A percentile compares a stretch with the other conserved stretches of the same genome.
These are phyloP conservation scores for Archaeoteleia sp. DNA, from an alignment of 2,888 invertebrate species.

Conservation along the genomic window DNA sequence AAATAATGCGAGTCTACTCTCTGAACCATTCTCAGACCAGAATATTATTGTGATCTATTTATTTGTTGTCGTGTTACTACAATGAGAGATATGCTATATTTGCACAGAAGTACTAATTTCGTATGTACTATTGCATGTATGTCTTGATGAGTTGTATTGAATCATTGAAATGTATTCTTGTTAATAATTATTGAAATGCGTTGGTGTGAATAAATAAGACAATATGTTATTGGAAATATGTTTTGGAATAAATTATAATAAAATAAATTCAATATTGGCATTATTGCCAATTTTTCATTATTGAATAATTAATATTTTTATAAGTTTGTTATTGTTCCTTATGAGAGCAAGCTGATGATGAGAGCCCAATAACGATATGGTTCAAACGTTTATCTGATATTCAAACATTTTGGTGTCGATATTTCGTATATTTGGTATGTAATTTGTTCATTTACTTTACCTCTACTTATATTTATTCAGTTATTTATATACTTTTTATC, in stretches of 20 bases:
- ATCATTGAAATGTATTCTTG: no score
- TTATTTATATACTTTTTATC: no score
- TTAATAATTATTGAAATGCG: neutral
- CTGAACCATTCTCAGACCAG: constrained; percentile 12
- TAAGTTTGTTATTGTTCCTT: neutral
- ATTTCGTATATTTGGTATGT: no score
- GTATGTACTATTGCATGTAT: no score
- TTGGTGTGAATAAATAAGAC: neutral
- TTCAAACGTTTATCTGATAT: no score
- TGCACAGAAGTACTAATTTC: no score
- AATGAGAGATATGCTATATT: no score
- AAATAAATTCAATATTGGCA: neutral
- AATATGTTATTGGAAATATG: neutral
- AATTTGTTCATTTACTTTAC: no score
- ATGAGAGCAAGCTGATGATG: neutral
- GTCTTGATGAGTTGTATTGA: no score
- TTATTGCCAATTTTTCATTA: neutral
- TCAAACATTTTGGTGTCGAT: no score
- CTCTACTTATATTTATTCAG: no score
- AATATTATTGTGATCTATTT: constrained; percentile 12
- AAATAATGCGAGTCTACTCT: constrained; percentile 17
- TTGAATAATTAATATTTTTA: neutral
- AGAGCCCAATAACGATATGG: neutral
- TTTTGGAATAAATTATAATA: neutral
- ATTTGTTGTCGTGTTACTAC: no score